phyloP scores from a whole-genome alignment of 2,113 vertebrate genomes.

The Cheirogaleus medius region DNA sequence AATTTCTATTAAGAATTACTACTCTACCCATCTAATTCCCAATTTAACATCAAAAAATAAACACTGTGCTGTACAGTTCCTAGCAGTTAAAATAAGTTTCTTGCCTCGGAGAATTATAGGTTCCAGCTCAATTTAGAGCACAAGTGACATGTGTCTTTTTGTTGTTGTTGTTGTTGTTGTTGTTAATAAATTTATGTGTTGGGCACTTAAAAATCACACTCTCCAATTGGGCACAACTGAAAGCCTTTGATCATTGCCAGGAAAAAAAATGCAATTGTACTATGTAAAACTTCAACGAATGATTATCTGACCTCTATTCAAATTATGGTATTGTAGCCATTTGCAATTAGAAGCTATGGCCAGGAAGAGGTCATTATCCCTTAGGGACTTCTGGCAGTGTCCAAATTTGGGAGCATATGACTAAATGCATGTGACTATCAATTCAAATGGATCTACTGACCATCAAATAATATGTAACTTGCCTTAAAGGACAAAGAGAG shows the following conservation, averaged over 20 bases:
- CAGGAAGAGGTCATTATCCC: constrained; percentile 1
- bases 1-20: constrained; percentile 46
- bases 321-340: not conserved
- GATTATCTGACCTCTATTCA: not conserved
- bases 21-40: constrained; percentile 58
- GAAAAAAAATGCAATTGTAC: constrained; percentile 35
- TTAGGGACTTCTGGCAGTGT: not conserved
- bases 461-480: constrained; percentile 16
- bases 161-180: no score
- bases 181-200: constrained; percentile 51
- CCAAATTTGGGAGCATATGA: constrained; percentile 7
- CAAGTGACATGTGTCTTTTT: constrained; percentile 43
- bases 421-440: not conserved
- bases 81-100: constrained; percentile 54
- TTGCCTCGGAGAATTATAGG: constrained; percentile 15
- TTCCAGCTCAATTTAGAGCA: constrained; percentile 66
- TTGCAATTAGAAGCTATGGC: not conserved
- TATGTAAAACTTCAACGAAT: not conserved
- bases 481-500: not conserved
- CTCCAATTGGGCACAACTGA: constrained; percentile 67
- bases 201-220: constrained; percentile 67
- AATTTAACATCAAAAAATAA: constrained; percentile 59
- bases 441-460: constrained; percentile 10
- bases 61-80: constrained; percentile 49
- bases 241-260: constrained; percentile 58